These are phyloP conservation scores for Chromis chromis DNA, from an alignment of 2,797 vertebrate species.

Conservation along the genomic window DNA sequence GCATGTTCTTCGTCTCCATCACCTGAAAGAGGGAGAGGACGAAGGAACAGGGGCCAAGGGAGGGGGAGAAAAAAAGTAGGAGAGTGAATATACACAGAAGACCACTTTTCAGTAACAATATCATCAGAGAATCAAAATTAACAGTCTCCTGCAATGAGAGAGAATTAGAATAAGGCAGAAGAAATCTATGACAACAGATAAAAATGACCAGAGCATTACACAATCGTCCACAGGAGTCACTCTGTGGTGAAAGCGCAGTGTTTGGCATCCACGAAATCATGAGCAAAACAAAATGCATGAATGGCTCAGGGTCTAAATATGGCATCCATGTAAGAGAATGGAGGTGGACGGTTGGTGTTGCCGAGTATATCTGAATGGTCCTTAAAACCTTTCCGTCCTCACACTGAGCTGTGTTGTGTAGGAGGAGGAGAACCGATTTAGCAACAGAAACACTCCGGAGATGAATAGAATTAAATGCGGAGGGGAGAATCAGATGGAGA, in stretches of 20 bases:
- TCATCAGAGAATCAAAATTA: conserved; percentile 29
- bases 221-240: conserved; percentile 40
- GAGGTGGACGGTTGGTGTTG: conserved; percentile 72
- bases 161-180: conserved; percentile 18
- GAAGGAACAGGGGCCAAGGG: conserved; percentile 24
- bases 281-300: conserved; percentile 72
- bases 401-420: conserved; percentile 66
- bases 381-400: conserved; percentile 73
- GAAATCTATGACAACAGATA: conserved; percentile 21
- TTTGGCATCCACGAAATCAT: conserved; percentile 48
- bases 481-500: conserved; percentile 74
- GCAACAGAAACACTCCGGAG: conserved; percentile 76
- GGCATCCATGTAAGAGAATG: conserved; percentile 68
- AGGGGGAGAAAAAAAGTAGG: conserved; percentile 31
- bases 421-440: conserved; percentile 81
- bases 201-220: conserved; percentile 45
- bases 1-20: conserved; percentile 99
- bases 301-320: conserved; percentile 74
- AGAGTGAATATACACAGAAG: conserved; percentile 56
- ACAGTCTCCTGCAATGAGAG: conserved; percentile 37
- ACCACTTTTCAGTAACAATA: conserved; percentile 30
- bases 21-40: conserved; percentile 85
- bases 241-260: conserved; percentile 36
- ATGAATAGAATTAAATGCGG: conserved; percentile 78
- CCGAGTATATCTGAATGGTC: conserved; percentile 73